Evolutionary conservation across 2,797 vertebrate species (phyloP).

Genomic region (Ciconia nigra): DNA sequence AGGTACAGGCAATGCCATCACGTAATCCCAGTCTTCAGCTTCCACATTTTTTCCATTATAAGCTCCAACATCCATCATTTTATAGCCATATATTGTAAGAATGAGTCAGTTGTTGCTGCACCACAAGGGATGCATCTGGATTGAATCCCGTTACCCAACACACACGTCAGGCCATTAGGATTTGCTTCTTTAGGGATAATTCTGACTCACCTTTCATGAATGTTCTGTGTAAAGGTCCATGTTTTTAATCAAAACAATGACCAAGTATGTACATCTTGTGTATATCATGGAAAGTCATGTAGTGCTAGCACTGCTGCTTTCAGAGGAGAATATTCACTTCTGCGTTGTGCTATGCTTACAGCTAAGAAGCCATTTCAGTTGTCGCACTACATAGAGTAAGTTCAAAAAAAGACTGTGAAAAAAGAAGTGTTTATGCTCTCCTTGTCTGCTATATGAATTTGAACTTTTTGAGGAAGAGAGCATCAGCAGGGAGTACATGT

Average conservation of each 20-base stretch:
- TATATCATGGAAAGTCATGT: neutral
- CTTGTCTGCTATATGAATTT: neutral
- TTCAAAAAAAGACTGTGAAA: neutral
- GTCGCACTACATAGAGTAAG: neutral
- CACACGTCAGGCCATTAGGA: neutral
- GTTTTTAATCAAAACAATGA: neutral
- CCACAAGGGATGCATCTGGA: conserved; percentile 5
- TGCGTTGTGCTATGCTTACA: neutral
- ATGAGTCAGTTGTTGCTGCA: neutral
- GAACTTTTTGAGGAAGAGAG: neutral
- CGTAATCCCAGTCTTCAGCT: neutral
- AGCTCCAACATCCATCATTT: neutral
- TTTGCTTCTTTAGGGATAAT: neutral
- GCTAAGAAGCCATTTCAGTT: neutral
- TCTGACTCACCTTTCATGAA: neutral
- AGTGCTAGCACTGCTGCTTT: neutral
- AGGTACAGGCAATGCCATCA: neutral
- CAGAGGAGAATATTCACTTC: neutral
- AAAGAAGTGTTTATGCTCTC: neutral
- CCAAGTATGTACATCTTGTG: neutral
- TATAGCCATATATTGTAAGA: conserved; percentile 5
- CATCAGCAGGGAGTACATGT: neutral
- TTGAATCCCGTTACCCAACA: neutral
- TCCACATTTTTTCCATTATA: conserved; percentile 17
- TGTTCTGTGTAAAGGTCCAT: neutral